phyloP scores from a whole-genome alignment of 2,113 vertebrate genomes.

The Psettodes erumei region DNA sequence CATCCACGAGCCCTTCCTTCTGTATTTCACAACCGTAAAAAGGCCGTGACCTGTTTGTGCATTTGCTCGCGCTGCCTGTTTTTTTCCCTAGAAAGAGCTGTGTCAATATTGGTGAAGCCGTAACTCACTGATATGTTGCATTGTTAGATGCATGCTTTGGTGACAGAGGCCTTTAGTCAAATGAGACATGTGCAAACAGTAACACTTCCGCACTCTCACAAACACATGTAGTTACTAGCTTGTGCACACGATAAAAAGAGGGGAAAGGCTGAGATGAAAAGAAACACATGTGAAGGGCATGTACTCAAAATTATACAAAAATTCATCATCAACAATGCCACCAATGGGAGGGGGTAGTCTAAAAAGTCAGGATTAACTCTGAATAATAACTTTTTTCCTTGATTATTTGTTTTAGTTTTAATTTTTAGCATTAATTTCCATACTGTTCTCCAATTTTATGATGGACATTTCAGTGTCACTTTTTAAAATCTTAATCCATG shows the following conservation, averaged over 20 bases:
- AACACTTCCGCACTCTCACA: conserved; percentile 34
- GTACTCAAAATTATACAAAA: neutral
- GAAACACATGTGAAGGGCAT: neutral
- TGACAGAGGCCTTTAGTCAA: conserved; percentile 54
- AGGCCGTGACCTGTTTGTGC: conserved; percentile 53
- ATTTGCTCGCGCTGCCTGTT: conserved; percentile 34
- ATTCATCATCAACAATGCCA: too few species aligned
- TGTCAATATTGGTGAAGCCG: conserved; percentile 71
- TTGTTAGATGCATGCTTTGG: conserved; percentile 37
- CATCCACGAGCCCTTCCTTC: conserved; percentile 26
- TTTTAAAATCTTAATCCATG: neutral
- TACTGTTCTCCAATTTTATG: neutral
- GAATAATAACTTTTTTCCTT: too few species aligned
- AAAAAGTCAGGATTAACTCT: too few species aligned
- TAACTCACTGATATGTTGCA: conserved; percentile 62
- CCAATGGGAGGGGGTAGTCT: too few species aligned
- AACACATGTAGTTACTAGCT: conserved; percentile 21
- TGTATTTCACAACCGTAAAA: conserved; percentile 57
- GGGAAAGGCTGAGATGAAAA: neutral
- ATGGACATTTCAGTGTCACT: neutral
- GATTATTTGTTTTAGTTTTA: too few species aligned
- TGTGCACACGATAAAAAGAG: neutral
- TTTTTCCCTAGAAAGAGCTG: conserved; percentile 46
- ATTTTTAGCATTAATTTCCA: too few species aligned
- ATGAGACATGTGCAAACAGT: conserved; percentile 44